A percentile compares a stretch with the other conserved stretches of the same genome.
Conservation (phyloP, 2,797 vertebrate genomes). For the Cynopterus sphinx region DNA sequence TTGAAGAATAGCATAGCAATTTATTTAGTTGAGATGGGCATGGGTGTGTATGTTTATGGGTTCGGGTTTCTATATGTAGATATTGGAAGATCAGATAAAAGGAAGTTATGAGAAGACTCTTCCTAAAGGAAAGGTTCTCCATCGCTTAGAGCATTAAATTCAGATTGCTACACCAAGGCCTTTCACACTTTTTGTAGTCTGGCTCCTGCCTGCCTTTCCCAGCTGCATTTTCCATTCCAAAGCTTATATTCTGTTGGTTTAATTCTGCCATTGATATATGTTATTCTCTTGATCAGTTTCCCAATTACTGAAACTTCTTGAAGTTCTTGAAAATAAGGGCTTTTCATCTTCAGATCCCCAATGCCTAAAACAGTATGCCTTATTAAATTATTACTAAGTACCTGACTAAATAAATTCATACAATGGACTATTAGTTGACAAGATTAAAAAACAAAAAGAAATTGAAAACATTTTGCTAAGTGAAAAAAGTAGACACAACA, state of each 20-base stretch:
- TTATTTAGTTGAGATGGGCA: neutral
- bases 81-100: neutral
- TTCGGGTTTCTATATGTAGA: neutral
- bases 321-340: constrained; percentile 30
- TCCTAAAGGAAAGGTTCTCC: neutral
- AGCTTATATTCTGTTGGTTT: neutral
- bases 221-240: neutral
- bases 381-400: neutral
- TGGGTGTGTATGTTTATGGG: neutral
- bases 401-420: neutral
- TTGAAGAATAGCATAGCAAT: neutral
- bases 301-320: neutral
- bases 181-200: neutral
- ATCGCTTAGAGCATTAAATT: neutral
- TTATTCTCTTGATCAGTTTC: neutral
- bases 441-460: neutral
- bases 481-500: constrained; percentile 5
- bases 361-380: neutral
- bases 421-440: neutral
- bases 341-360: neutral
- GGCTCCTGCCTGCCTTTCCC: neutral
- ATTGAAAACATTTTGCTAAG: neutral
- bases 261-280: neutral
- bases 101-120: neutral
- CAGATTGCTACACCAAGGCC: neutral